These are phyloP conservation scores for Otolemur crassicaudatus DNA, from an alignment of 2,797 vertebrate genomes.

Conservation along the genomic window DNA sequence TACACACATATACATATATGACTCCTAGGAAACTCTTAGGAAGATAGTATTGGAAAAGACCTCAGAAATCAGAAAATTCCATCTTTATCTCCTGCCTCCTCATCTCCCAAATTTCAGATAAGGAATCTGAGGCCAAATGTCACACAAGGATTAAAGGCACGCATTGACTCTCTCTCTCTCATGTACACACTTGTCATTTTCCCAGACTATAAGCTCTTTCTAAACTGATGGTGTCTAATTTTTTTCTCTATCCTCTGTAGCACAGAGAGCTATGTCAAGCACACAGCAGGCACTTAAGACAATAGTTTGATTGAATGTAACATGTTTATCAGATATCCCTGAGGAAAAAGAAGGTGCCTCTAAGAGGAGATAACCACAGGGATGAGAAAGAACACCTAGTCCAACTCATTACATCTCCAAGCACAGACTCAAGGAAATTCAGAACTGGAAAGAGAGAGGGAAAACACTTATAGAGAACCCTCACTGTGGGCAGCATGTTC, in stretches of 20 bases:
- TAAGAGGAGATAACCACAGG: neutral
- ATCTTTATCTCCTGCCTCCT: neutral
- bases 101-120: neutral
- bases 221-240: neutral
- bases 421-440: neutral
- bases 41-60: neutral
- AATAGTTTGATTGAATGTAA: neutral
- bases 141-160: neutral
- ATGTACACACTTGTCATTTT: neutral
- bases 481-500: neutral
- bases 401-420: neutral
- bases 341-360: neutral
- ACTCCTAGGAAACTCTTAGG: neutral
- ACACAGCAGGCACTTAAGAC: neutral
- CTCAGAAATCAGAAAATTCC: neutral
- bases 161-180: neutral
- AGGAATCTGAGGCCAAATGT: conserved; percentile 1
- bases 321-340: neutral
- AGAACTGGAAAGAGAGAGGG: neutral
- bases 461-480: neutral
- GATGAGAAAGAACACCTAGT: conserved; percentile 7
- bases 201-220: conserved; percentile 11
- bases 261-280: neutral
- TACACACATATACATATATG: neutral
- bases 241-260: neutral